Evolutionary conservation across 2,888 invertebrate genomes (phyloP).

Genomic region (Euplagia quadripunctaria): DNA sequence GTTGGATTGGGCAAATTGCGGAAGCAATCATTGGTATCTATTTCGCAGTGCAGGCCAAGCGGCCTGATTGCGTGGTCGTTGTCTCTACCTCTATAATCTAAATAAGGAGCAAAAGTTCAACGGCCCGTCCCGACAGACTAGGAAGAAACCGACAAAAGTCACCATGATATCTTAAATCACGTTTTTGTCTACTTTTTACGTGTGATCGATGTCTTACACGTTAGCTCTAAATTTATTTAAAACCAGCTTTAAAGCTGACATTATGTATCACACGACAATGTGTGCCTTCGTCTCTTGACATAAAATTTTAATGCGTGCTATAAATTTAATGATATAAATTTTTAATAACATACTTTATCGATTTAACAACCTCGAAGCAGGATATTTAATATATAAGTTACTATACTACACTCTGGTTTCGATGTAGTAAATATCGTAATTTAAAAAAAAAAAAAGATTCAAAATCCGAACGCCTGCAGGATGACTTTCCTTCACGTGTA

Average conservation of each 20-base stretch:
- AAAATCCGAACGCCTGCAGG: conserved; percentile 68
- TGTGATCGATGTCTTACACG: conserved; percentile 12
- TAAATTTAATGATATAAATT: conserved; percentile 3
- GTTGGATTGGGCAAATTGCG: conserved; percentile 68
- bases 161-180: conserved; percentile 52
- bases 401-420: neutral
- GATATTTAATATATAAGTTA: neutral
- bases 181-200: conserved; percentile 35
- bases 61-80: conserved; percentile 76
- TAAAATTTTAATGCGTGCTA: neutral
- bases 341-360: conserved; percentile 1
- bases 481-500: conserved; percentile 69
- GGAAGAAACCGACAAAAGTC: conserved; percentile 72
- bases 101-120: conserved; percentile 87
- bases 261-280: neutral
- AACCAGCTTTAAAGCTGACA: neutral
- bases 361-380: neutral
- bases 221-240: conserved; percentile 5
- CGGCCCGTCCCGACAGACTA: conserved; percentile 76
- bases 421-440: conserved; percentile 22
- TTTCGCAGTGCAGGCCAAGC: conserved; percentile 75
- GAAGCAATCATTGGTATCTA: conserved; percentile 76
- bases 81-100: conserved; percentile 85
- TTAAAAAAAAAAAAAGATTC: conserved; percentile 69
- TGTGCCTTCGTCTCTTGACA: neutral